These are phyloP conservation scores for Lordiphosa mommai DNA, from an alignment of 1,140 invertebrate species.

Conservation along the genomic window DNA sequence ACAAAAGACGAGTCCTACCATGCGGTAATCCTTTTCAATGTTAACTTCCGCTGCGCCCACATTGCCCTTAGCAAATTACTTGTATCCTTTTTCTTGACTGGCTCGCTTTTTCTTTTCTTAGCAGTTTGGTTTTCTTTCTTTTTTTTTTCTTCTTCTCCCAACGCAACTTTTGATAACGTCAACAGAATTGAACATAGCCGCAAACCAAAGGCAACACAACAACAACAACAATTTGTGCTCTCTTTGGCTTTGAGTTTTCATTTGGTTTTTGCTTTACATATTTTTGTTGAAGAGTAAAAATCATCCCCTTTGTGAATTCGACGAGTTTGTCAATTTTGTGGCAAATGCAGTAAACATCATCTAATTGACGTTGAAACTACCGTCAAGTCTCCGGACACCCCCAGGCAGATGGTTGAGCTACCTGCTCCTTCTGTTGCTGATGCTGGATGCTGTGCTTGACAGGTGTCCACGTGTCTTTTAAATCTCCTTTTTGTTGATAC, in stretches of 20 bases:
- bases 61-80: constrained; percentile 68
- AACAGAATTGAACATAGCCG: constrained; percentile 67
- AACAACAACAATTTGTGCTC: constrained; percentile 22
- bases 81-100: constrained; percentile 65
- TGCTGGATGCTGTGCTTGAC: constrained; percentile 24
- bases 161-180: constrained; percentile 74
- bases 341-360: constrained; percentile 72
- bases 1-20: constrained; percentile 51
- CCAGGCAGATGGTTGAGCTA: constrained; percentile 17
- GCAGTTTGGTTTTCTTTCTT: constrained; percentile 1
- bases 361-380: constrained; percentile 73
- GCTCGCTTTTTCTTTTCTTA: constrained; percentile 29
- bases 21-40: constrained; percentile 73
- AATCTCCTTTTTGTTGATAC: constrained; percentile 8
- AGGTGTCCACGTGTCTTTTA: constrained; percentile 35
- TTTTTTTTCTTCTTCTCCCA: constrained; percentile 19
- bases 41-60: constrained; percentile 64
- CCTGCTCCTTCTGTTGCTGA: background rate
- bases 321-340: constrained; percentile 68
- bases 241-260: constrained; percentile 59
- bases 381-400: constrained; percentile 1
- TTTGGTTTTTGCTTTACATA: constrained; percentile 42
- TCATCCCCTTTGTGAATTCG: constrained; percentile 31
- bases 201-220: constrained; percentile 51
- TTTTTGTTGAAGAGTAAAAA: constrained; percentile 18